A percentile compares a stretch with the other conserved stretches of the same genome.
Conservation (phyloP, 1,140 invertebrate genomes). For the Metopolophium dirhodum region DNA sequence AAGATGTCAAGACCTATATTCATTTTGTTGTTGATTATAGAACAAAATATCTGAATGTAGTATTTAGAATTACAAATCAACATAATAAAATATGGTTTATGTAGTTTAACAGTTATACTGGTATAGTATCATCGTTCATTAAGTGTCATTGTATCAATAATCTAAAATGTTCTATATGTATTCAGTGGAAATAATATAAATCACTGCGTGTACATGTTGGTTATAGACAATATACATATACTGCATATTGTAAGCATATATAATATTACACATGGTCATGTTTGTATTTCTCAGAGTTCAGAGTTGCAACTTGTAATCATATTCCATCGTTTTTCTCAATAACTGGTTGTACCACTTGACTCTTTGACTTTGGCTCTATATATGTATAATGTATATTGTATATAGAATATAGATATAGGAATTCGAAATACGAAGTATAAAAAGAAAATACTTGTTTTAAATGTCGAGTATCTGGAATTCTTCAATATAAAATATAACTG, state of each 20-base stretch:
- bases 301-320: background rate
- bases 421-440: background rate
- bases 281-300: background rate
- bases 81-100: background rate
- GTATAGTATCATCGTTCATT: background rate
- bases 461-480: background rate
- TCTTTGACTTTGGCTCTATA: background rate
- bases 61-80: background rate
- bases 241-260: background rate
- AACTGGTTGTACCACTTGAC: constrained; percentile 20
- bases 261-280: background rate
- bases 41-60: background rate
- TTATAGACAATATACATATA: background rate
- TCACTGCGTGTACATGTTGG: background rate
- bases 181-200: background rate
- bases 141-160: background rate
- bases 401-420: background rate
- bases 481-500: background rate
- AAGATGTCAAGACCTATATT: background rate
- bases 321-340: constrained; percentile 6
- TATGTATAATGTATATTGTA: background rate
- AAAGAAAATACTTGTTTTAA: background rate
- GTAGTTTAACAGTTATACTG: background rate
- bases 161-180: background rate
- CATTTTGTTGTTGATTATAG: background rate